A percentile compares a stretch with the other conserved stretches of the same genome.
Conservation (phyloP, 2,888 invertebrate genomes). For the Lithophane semibrunnea region DNA sequence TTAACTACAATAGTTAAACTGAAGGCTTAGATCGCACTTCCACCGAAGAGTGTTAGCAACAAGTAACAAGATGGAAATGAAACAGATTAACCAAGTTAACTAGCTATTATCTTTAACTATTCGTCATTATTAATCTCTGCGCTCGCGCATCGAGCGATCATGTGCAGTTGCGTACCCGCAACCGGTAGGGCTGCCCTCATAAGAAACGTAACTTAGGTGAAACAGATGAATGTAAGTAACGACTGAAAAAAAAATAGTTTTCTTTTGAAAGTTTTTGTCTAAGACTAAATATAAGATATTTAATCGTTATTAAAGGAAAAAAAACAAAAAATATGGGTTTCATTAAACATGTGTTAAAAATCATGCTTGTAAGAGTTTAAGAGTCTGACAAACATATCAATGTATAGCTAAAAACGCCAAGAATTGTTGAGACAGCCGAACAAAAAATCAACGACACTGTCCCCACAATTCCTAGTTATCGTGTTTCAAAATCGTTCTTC, state of each 20-base stretch:
- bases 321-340: too few species aligned
- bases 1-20: conserved; percentile 46
- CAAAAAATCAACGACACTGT: background rate
- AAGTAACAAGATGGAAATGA: conserved; percentile 61
- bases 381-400: too few species aligned
- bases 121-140: conserved; percentile 75
- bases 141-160: conserved; percentile 64
- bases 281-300: too few species aligned
- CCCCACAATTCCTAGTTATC: background rate
- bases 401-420: too few species aligned
- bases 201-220: background rate
- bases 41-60: conserved; percentile 46
- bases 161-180: conserved; percentile 49
- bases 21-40: conserved; percentile 36
- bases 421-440: too few species aligned
- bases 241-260: background rate
- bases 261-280: background rate
- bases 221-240: background rate
- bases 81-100: conserved; percentile 65
- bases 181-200: conserved; percentile 51
- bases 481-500: conserved; percentile 7
- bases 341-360: too few species aligned
- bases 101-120: conserved; percentile 68
- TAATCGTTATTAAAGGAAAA: too few species aligned
- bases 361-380: too few species aligned